phyloP scores from a whole-genome alignment of 2,888 invertebrate genomes.

The Halictus quadricinctus region DNA sequence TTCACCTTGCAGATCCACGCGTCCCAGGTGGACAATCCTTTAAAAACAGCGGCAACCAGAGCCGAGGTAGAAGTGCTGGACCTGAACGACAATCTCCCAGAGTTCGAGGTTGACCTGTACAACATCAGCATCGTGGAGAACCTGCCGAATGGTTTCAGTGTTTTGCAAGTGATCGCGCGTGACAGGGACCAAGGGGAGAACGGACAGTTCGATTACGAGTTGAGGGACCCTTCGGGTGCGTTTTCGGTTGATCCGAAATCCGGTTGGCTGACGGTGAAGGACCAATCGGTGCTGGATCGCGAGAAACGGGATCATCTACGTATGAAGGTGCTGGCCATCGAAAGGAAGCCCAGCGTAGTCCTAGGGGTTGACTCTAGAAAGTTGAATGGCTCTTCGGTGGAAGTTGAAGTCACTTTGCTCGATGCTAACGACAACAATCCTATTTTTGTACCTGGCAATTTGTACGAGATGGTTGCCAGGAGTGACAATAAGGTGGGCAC shows the following conservation, averaged over 20 bases:
- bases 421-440: constrained; percentile 97
- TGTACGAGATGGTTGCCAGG: constrained; percentile 90
- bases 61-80: constrained; percentile 90
- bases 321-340: constrained; percentile 91
- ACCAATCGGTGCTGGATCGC: constrained; percentile 90
- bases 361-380: constrained; percentile 69
- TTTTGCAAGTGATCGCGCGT: constrained; percentile 87
- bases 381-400: constrained; percentile 83
- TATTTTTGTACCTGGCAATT: constrained; percentile 91
- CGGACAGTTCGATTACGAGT: constrained; percentile 91
- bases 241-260: constrained; percentile 91
- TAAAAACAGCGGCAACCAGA: constrained; percentile 89
- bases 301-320: constrained; percentile 89
- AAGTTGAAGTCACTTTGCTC: constrained; percentile 91
- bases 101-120: constrained; percentile 94
- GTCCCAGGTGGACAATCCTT: constrained; percentile 89
- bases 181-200: constrained; percentile 94
- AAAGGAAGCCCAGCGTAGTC: constrained; percentile 88
- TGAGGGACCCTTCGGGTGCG: constrained; percentile 89
- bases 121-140: constrained; percentile 97
- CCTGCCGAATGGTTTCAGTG: constrained; percentile 91
- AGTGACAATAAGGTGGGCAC: constrained; percentile 88
- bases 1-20: constrained; percentile 91
- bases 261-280: constrained; percentile 93
- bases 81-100: constrained; percentile 92